Conservation (phyloP, 35 echinoderm and acorn worm genomes). For the Apostichopus japonicus region DNA sequence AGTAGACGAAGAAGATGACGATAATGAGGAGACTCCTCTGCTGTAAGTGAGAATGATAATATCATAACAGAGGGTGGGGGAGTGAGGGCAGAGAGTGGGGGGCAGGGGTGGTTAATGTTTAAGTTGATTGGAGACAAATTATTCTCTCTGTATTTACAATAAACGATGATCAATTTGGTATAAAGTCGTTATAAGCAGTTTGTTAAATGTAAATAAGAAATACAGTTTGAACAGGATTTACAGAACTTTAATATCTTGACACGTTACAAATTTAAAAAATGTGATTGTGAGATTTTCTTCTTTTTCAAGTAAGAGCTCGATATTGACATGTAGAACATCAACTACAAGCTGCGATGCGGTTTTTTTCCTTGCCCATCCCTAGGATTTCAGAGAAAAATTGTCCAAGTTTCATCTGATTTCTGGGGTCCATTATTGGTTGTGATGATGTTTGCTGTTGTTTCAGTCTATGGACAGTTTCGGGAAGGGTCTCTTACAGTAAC, state of each 20-base stretch:
- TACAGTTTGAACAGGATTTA: too few species aligned
- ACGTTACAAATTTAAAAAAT: too few species aligned
- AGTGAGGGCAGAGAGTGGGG: too few species aligned
- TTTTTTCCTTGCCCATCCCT: conserved; percentile 91
- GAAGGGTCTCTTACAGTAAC: conserved; percentile 48
- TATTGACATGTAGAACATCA: conserved; percentile 91
- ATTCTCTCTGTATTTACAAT: too few species aligned
- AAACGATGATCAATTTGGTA: too few species aligned
- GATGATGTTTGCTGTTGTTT: conserved; percentile 84
- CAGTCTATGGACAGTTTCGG: conserved; percentile 99
- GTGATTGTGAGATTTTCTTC: too few species aligned
- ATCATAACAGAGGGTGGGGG: too few species aligned
- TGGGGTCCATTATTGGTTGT: conserved; percentile 97
- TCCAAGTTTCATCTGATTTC: conserved; percentile 91
- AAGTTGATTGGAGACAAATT: too few species aligned
- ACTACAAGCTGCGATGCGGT: conserved; percentile 94
- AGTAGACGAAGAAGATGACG: conserved; percentile 87
- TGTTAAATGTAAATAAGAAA: too few species aligned
- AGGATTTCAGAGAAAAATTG: conserved; percentile 85
- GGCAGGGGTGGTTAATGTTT: too few species aligned
- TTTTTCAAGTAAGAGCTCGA: conserved; percentile 86
- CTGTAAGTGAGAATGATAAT: conserved; percentile 63
- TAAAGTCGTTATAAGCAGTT: too few species aligned
- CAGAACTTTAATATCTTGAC: too few species aligned
- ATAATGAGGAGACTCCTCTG: conserved; percentile 76